A percentile compares a stretch with the other conserved stretches of the same genome.
Conservation (phyloP, 2,113 vertebrate species). For the Heloderma charlesbogerti region DNA sequence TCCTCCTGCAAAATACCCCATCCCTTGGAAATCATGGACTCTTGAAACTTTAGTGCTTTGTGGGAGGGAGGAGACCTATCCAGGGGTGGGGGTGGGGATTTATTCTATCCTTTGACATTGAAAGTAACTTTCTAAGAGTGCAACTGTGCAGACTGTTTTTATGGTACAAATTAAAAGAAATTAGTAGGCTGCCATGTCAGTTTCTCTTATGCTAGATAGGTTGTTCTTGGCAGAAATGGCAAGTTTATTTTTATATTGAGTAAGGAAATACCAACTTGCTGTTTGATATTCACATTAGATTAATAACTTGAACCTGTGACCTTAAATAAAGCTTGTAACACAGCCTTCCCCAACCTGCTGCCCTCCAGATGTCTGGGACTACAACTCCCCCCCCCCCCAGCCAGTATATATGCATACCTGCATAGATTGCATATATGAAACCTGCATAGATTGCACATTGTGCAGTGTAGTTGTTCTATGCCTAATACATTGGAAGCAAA, state of each 20-base stretch:
- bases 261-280: conserved; percentile 24
- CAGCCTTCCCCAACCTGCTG: too few relatives aligned
- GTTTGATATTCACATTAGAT: conserved; percentile 10
- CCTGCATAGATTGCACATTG: neutral
- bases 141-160: neutral
- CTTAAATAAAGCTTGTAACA: neutral
- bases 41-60: neutral
- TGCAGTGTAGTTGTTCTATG: neutral
- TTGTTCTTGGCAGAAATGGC: conserved; percentile 16
- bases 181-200: neutral
- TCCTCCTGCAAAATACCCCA: conserved; percentile 4
- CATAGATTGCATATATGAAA: neutral
- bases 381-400: too few relatives aligned
- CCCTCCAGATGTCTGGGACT: too few relatives aligned
- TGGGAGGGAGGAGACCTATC: neutral
- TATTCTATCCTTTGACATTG: conserved; percentile 17
- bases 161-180: neutral
- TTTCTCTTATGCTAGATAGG: conserved; percentile 3
- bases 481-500: neutral
- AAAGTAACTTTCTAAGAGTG: conserved; percentile 11
- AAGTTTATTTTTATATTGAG: conserved; percentile 20
- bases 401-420: neutral
- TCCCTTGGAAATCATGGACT: neutral
- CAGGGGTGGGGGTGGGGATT: neutral
- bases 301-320: conserved; percentile 11